Evolutionary conservation across 23 tunicate genomes (phyloP).

Genomic region (Diplosoma virens): DNA sequence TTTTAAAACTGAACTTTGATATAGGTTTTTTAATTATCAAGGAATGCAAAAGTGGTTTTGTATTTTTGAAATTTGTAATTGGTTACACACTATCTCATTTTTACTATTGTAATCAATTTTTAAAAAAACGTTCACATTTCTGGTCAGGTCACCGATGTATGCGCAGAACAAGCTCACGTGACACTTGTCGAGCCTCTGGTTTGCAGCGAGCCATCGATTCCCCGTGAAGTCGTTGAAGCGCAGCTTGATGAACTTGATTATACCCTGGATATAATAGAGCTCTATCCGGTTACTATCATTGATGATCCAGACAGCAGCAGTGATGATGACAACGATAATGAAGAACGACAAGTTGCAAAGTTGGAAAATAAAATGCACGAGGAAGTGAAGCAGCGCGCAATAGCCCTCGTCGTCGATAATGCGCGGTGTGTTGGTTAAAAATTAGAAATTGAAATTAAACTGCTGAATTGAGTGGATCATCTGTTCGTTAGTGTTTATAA

Average conservation of each 20-base stretch:
- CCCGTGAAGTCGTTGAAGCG: constrained; percentile 66
- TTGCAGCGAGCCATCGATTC: constrained; percentile 47
- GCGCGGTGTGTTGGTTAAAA: constrained; percentile 28
- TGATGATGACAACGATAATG: constrained; percentile 48
- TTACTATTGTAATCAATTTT: too few species aligned
- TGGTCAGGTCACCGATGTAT: constrained; percentile 75
- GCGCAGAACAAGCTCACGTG: constrained; percentile 80
- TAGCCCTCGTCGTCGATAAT: constrained; percentile 59
- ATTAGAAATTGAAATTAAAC: too few species aligned
- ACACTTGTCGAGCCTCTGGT: constrained; percentile 64
- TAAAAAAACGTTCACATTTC: too few species aligned
- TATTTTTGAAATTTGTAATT: too few species aligned
- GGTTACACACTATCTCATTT: too few species aligned
- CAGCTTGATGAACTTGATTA: constrained; percentile 84
- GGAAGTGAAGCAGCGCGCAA: constrained; percentile 20
- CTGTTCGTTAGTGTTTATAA: too few species aligned
- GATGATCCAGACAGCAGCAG: constrained; percentile 40
- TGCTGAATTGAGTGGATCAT: too few species aligned
- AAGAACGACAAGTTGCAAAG: neutral
- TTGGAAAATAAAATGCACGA: constrained; percentile 33
- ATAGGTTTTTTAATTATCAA: too few species aligned
- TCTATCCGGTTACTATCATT: constrained; percentile 53
- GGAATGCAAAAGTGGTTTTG: too few species aligned
- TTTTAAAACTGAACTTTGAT: too few species aligned
- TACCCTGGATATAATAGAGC: constrained; percentile 71